Percentiles rank a stretch among this genome's conserved stretches.
phyloP scores from a whole-genome alignment of 1,140 invertebrate species.

The Tetramorium simillimum region DNA sequence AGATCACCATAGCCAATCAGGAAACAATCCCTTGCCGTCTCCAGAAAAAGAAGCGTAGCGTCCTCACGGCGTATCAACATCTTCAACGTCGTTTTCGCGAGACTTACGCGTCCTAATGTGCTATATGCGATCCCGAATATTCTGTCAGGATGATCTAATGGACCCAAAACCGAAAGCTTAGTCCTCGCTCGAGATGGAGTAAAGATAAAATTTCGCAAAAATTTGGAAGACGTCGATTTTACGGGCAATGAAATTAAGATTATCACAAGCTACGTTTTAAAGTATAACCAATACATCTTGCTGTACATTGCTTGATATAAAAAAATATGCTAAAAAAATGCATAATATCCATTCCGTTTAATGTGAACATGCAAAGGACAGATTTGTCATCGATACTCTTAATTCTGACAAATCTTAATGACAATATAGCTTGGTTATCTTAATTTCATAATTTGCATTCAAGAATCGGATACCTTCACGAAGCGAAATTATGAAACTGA shows the following conservation, averaged over 20 bases:
- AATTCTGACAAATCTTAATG: conserved; percentile 10
- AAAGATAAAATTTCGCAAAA: not conserved
- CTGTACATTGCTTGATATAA: conserved; percentile 10
- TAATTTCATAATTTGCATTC: conserved; percentile 16
- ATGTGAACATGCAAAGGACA: not conserved
- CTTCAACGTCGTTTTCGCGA: conserved; percentile 89
- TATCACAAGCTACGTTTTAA: conserved; percentile 7
- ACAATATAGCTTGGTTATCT: conserved; percentile 1
- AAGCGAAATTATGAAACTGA: conserved; percentile 34
- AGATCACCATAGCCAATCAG: conserved; percentile 81
- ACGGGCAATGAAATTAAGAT: conserved; percentile 25
- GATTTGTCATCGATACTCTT: not conserved
- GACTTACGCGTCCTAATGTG: conserved; percentile 87
- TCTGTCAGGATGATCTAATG: not conserved
- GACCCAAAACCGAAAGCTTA: conserved; percentile 7
- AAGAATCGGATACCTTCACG: not conserved
- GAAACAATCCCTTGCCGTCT: conserved; percentile 79
- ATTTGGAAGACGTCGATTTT: conserved; percentile 25
- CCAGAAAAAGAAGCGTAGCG: conserved; percentile 86
- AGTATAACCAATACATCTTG: not conserved
- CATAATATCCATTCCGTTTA: conserved; percentile 44
- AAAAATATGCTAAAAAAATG: not conserved
- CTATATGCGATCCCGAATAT: not conserved
- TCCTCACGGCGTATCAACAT: conserved; percentile 89
- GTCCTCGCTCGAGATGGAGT: not conserved